These are phyloP conservation scores for Microctenopoma steveboyesi DNA, from an alignment of 2,797 vertebrate species.

Conservation along the genomic window DNA sequence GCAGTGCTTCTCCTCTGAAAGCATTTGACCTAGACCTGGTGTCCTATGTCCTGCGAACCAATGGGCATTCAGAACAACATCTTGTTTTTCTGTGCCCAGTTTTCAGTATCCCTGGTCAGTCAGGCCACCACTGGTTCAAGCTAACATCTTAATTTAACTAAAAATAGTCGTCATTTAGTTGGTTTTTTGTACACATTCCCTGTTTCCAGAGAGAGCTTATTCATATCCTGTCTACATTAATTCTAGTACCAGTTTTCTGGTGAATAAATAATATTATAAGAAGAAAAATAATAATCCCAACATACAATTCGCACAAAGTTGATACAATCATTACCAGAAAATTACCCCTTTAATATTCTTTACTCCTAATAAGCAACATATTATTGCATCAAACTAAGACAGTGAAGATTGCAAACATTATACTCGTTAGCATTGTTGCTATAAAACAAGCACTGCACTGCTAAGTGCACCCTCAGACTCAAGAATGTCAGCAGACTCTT, in stretches of 20 bases:
- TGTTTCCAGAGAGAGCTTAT: too few species aligned
- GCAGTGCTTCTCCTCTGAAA: conserved; percentile 51
- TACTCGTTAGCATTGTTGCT: background rate
- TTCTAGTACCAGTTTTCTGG: background rate
- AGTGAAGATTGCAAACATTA: background rate
- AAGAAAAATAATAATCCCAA: background rate
- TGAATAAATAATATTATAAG: background rate
- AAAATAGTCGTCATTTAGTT: background rate
- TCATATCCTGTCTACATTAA: too few species aligned
- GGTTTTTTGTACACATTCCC: too few species aligned
- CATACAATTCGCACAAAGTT: background rate
- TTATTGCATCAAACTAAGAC: background rate
- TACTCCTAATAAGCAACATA: background rate
- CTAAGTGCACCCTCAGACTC: background rate
- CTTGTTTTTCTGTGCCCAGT: conserved; percentile 6
- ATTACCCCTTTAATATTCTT: background rate
- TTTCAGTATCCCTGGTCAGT: conserved; percentile 12
- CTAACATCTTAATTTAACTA: background rate
- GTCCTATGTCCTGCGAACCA: conserved; percentile 14
- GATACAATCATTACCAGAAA: background rate
- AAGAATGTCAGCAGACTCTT: background rate
- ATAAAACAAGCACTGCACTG: background rate
- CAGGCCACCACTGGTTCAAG: background rate
- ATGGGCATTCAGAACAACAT: conserved; percentile 40
- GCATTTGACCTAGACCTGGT: conserved; percentile 51